A percentile compares a stretch with the other conserved stretches of the same genome.
These are phyloP conservation scores for Pipistrellus kuhlii DNA, from an alignment of 2,797 vertebrate species.

Conservation along the genomic window DNA sequence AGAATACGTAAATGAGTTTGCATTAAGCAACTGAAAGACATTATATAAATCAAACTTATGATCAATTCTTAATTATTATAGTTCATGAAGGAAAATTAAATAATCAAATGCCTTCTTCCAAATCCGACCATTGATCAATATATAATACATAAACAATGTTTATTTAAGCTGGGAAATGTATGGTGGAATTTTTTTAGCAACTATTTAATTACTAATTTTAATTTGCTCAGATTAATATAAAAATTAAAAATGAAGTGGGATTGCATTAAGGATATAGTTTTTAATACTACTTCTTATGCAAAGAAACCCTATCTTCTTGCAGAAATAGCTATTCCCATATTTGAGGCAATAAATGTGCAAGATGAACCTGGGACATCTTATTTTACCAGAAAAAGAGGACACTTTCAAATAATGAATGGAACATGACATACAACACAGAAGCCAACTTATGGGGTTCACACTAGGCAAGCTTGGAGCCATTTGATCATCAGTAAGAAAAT, in stretches of 20 bases:
- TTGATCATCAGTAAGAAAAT: not conserved
- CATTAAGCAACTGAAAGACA: not conserved
- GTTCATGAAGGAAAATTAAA: constrained; percentile 5
- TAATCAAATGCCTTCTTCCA: not conserved
- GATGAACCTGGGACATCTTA: not conserved
- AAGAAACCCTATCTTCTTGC: not conserved
- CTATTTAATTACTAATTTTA: constrained; percentile 20
- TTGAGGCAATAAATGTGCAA: not conserved
- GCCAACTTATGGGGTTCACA: no score
- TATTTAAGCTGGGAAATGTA: not conserved
- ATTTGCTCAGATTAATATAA: not conserved
- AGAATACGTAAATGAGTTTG: not conserved
- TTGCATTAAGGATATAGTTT: not conserved
- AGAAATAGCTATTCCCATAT: not conserved
- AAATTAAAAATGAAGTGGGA: constrained; percentile 21
- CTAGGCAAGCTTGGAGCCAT: not conserved
- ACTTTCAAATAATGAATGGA: not conserved
- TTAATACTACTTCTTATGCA: not conserved
- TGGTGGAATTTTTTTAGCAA: not conserved
- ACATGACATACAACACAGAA: not conserved
- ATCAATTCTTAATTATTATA: constrained; percentile 14
- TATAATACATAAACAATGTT: not conserved
- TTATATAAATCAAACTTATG: not conserved
- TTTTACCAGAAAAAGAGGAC: not conserved
- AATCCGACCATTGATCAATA: not conserved